Conservation (phyloP, 2,113 vertebrate species). For the Pristiophorus japonicus region DNA sequence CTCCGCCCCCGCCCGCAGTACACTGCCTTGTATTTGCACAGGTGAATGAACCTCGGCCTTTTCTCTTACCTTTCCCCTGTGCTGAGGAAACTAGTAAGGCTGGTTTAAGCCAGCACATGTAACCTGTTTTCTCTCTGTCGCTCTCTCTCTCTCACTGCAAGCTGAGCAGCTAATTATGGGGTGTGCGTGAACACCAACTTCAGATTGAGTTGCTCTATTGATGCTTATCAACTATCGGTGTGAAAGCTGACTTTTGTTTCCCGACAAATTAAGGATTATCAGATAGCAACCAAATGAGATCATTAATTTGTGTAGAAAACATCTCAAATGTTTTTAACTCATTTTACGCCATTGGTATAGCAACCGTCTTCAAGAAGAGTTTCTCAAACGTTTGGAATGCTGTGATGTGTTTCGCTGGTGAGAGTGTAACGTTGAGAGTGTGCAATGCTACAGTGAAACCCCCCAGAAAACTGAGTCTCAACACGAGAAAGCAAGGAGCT, state of each 20-base stretch:
- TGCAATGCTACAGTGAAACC: background rate
- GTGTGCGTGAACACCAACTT: background rate
- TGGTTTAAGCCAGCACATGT: background rate
- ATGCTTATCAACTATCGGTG: background rate
- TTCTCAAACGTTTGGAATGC: background rate
- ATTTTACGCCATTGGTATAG: conserved; percentile 15
- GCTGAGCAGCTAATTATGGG: conserved; percentile 29
- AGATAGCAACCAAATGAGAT: conserved; percentile 26
- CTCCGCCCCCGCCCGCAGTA: no score
- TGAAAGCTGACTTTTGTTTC: background rate
- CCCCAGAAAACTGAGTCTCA: background rate
- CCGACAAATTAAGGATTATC: background rate
- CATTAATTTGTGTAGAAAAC: conserved; percentile 26
- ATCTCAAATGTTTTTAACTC: background rate
- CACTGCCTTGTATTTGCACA: conserved; percentile 7
- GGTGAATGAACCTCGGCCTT: background rate
- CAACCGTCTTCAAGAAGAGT: background rate
- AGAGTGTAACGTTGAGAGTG: background rate
- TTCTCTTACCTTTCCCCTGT: background rate
- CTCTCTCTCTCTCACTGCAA: background rate
- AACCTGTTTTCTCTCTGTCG: background rate
- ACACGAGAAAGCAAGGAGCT: background rate
- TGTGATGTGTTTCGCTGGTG: background rate
- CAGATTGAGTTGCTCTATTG: background rate
- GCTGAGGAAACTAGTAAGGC: conserved; percentile 24